Conservation (phyloP, 2,113 vertebrate species). For the Grus americana region DNA sequence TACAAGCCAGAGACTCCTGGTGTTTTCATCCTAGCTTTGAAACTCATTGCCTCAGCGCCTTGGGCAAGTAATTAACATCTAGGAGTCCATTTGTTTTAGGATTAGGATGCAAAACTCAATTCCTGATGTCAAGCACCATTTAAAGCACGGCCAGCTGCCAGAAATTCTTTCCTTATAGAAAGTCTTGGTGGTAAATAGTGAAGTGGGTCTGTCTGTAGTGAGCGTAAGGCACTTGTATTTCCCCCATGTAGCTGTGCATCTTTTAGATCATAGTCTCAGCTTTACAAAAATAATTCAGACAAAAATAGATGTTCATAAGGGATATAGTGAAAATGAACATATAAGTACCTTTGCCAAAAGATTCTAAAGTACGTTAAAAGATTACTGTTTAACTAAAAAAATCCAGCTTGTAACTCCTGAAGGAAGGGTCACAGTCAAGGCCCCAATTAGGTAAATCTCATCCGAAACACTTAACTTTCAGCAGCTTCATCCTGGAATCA, state of each 20-base stretch:
- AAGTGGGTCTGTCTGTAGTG: background rate
- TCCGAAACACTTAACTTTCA: background rate
- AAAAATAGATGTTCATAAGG: background rate
- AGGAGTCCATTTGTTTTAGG: conserved; percentile 19
- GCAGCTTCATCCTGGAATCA: background rate
- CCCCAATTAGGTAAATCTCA: background rate
- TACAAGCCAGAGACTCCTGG: background rate
- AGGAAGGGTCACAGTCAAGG: background rate
- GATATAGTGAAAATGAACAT: background rate
- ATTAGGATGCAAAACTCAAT: conserved; percentile 34
- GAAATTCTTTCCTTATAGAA: background rate
- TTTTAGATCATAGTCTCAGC: background rate
- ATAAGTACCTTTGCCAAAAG: background rate
- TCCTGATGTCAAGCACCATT: conserved; percentile 11
- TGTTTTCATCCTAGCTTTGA: background rate
- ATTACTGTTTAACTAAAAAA: background rate
- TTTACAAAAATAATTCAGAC: background rate
- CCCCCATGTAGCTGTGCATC: background rate
- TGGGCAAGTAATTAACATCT: conserved; percentile 27
- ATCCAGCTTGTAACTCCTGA: background rate
- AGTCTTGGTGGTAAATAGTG: background rate
- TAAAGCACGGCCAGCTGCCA: background rate
- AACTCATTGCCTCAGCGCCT: background rate
- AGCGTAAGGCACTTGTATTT: background rate
- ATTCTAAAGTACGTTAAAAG: background rate